Conservation (phyloP, 2,113 vertebrate genomes). For the Eubucco bourcierii region DNA sequence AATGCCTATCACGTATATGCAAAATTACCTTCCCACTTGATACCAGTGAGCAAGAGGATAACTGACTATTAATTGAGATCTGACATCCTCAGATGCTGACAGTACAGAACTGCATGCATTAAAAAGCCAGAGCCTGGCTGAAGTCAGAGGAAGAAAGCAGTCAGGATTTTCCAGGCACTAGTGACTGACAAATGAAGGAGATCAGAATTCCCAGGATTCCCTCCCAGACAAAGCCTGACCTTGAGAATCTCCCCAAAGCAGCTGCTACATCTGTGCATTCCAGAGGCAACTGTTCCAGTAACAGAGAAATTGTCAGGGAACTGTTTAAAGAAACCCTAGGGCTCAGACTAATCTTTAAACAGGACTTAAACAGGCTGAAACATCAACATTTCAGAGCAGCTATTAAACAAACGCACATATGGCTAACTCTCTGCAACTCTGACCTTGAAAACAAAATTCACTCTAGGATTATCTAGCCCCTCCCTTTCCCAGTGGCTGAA, state of each 20-base stretch:
- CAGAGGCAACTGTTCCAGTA: not conserved
- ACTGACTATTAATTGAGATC: not conserved
- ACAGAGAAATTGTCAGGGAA: not conserved
- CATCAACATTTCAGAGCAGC: not conserved
- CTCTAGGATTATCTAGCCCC: not conserved
- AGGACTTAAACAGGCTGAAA: conserved; percentile 22
- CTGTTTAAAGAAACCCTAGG: conserved; percentile 16
- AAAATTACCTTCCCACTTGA: not conserved
- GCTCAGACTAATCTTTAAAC: conserved; percentile 9
- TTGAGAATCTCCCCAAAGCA: conserved; percentile 12
- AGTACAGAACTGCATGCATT: not conserved
- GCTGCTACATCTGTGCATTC: not conserved
- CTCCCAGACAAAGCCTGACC: conserved; percentile 25
- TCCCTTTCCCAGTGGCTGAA: not conserved
- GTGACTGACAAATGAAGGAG: not conserved
- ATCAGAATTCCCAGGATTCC: conserved; percentile 21
- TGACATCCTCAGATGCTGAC: not conserved
- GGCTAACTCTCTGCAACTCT: not conserved
- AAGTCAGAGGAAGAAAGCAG: not conserved
- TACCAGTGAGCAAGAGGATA: not conserved
- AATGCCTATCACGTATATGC: not conserved
- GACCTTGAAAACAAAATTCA: conserved; percentile 35
- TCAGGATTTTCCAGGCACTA: not conserved
- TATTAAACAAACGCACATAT: conserved; percentile 36
- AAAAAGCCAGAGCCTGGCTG: not conserved